Evolutionary conservation across 2,113 vertebrate genomes (phyloP), one percentile per base, ranked within the genome.

Genomic region (Vimba vimba): DNA sequence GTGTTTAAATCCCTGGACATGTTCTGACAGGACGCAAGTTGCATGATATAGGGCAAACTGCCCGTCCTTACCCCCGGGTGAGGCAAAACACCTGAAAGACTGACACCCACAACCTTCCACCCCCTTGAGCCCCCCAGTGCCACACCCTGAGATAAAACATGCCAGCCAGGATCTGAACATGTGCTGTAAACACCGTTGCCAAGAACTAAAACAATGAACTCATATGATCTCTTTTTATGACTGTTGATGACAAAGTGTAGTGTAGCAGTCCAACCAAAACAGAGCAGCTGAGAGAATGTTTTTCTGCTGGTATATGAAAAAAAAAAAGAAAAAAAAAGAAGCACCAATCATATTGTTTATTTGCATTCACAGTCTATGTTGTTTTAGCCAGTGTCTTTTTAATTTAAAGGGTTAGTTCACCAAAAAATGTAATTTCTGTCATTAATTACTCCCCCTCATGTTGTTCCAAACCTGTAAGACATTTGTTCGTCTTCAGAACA

Each of bases 61-160:
- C 15, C 74, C 55, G 47, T 33, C 17, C 74, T 55, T 77, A 77
- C 47, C 74, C 19, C 25, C 4, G 4, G 74, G 74, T 59, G 50
- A 4, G 4, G 66, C 64, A 83, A 25, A 9, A 39, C 66, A 83
- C 47, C 64, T 52, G 15, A 45, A 80, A 45, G 36, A 11, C 78
- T 27, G 57, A 43, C 21, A 80, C 78, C 59, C 59, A 9, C 78
- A 27, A 60, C 21, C 4, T n/a, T n/a, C 21, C 39, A 17, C 39
- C 45, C 43, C 17, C 80, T 6, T 12, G 8, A 73, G 4, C 2
- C 50, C 19, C 50, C 11, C 6, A 82, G 30, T 33, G 21, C 66
- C 81, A 71, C 86, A 85, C 75, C 79, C 78, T 33, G 85, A 82
- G 36, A 73, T 36, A 62, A 55, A 79, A 27, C 33, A 66, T 45